A percentile compares a stretch with the other conserved stretches of the same genome.
These are phyloP conservation scores for Noturus placidus DNA, from an alignment of 2,113 vertebrate genomes.

Conservation along the genomic window DNA sequence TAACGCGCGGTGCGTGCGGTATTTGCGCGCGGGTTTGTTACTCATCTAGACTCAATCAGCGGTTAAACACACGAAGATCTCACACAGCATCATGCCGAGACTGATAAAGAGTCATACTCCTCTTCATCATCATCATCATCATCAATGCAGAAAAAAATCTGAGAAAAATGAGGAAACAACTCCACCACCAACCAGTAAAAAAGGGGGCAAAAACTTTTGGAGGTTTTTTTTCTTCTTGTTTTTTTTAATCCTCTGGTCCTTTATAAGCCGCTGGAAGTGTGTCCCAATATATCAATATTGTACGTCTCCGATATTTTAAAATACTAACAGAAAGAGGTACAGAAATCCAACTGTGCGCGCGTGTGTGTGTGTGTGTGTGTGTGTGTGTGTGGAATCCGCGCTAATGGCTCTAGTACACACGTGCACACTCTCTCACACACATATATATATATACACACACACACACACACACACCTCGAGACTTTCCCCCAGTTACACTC, in stretches of 20 bases:
- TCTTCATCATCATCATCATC: background rate
- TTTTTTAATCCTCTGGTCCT: background rate
- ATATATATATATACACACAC: too few species aligned
- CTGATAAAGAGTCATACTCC: background rate
- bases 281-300: background rate
- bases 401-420: background rate
- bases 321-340: background rate
- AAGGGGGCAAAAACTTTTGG: background rate
- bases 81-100: background rate
- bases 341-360: background rate
- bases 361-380: background rate
- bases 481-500: conserved; percentile 9
- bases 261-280: background rate
- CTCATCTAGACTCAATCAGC: background rate
- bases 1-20: background rate
- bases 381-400: background rate
- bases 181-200: background rate
- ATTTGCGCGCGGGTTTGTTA: background rate
- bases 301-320: background rate
- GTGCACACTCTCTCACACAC: background rate
- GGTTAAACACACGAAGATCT: background rate
- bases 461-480: background rate
- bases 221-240: background rate
- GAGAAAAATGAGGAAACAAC: background rate
- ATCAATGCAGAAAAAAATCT: background rate